Conservation (phyloP, 2,888 invertebrate genomes). For the Argyresthia albistria region DNA sequence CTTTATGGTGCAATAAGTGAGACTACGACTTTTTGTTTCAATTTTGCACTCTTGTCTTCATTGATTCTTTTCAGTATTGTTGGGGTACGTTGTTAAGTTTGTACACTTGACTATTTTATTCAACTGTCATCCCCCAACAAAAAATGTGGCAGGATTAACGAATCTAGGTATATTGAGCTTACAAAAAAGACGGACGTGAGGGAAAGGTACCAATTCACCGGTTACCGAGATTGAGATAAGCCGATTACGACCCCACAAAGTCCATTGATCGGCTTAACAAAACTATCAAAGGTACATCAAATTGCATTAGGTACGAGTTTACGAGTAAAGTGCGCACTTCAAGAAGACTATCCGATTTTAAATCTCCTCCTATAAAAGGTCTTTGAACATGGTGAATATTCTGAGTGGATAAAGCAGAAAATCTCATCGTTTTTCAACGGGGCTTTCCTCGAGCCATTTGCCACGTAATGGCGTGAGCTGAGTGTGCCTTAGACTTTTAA, state of each 20-base stretch:
- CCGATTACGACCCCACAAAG: constrained; percentile 37
- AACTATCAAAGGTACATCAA: constrained; percentile 16
- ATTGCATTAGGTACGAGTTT: not conserved
- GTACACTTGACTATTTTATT: too few species aligned
- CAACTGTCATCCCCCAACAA: too few species aligned
- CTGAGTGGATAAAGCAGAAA: constrained; percentile 27
- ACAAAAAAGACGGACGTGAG: not conserved
- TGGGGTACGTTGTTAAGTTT: not conserved
- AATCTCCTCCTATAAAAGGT: not conserved
- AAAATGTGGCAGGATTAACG: too few species aligned
- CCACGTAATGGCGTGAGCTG: constrained; percentile 39
- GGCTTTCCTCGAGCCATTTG: constrained; percentile 39
- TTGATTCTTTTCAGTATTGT: not conserved
- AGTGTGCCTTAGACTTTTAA: constrained; percentile 32
- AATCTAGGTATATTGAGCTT: too few species aligned
- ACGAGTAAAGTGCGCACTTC: too few species aligned
- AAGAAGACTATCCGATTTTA: not conserved
- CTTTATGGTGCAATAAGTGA: too few species aligned
- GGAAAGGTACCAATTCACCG: constrained; percentile 14
- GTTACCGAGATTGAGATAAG: constrained; percentile 39
- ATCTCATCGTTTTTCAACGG: constrained; percentile 27
- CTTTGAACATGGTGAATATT: constrained; percentile 20
- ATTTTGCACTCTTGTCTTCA: too few species aligned
- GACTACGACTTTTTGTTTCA: too few species aligned
- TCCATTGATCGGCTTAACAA: constrained; percentile 30